Evolutionary conservation across 2,888 invertebrate genomes (phyloP).

Genomic region (Stegophylla sp.): DNA sequence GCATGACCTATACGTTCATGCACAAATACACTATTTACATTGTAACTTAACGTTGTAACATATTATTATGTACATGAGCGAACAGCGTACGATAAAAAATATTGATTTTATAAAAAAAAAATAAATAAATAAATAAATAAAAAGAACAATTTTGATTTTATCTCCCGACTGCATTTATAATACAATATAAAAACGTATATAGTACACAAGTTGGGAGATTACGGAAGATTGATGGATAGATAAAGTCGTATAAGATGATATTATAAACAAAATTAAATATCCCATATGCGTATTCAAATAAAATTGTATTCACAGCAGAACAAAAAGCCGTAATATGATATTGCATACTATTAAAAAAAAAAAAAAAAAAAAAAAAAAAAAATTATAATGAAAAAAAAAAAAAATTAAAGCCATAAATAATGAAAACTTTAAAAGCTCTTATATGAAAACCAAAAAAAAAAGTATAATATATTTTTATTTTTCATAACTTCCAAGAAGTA

Average conservation of each 20-base stretch:
- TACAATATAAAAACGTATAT: neutral
- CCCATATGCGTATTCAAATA: constrained; percentile 22
- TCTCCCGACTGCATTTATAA: constrained; percentile 8
- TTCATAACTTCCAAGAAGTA: constrained; percentile 23
- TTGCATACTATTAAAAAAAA: neutral
- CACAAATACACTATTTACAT: constrained; percentile 7
- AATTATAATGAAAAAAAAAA: constrained; percentile 21
- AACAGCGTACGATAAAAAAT: constrained; percentile 8
- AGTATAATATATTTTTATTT: neutral
- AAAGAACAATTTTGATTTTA: constrained; percentile 27
- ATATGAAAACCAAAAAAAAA: constrained; percentile 5
- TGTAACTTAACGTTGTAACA: neutral
- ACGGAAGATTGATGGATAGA: constrained; percentile 28
- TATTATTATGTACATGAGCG: neutral
- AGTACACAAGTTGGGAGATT: constrained; percentile 6
- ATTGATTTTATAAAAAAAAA: neutral
- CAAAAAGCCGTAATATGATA: constrained; percentile 16
- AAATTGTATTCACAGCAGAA: constrained; percentile 10
- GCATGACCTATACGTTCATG: neutral
- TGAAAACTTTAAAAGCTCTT: constrained; percentile 40
- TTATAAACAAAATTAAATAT: constrained; percentile 34
- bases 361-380: neutral
- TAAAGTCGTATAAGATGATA: neutral
- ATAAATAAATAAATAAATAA: too few species aligned
- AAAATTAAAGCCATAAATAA: constrained; percentile 37